Percentiles rank a stretch among this genome's conserved stretches.
phyloP scores from a whole-genome alignment of 2,888 invertebrate genomes.

The Drosophila mulleri region DNA sequence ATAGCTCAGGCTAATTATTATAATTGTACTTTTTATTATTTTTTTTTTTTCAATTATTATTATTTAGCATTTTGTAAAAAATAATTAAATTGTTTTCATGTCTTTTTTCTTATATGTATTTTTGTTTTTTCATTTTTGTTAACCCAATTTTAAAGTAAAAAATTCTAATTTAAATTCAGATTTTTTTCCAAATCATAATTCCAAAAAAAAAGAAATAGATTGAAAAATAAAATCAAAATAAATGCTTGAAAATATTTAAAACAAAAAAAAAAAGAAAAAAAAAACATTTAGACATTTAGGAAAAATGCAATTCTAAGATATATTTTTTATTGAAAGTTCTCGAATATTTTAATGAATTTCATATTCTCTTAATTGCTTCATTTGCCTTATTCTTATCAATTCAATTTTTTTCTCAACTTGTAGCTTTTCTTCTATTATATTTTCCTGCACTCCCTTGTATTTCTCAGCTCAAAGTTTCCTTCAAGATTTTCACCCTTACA shows the following conservation, averaged over 20 bases:
- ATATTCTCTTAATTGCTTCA: background rate
- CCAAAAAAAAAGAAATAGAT: no score
- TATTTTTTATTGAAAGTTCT: background rate
- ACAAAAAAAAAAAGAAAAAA: no score
- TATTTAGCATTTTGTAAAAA: background rate
- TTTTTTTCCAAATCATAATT: no score
- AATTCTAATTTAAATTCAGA: background rate
- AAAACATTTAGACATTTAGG: no score
- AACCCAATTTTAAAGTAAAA: no score
- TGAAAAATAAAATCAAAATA: no score
- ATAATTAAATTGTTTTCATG: no score
- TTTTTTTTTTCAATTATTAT: no score
- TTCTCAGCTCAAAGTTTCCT: background rate
- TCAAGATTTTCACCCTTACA: background rate
- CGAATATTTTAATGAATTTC: background rate
- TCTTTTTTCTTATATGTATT: no score
- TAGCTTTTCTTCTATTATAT: background rate
- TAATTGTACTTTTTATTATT: background rate
- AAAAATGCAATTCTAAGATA: no score
- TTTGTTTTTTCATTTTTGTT: no score
- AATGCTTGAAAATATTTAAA: no score
- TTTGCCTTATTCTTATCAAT: background rate
- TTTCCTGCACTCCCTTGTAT: background rate
- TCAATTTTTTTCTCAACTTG: background rate
- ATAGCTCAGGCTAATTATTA: background rate